Evolutionary conservation across 1,140 invertebrate genomes (phyloP).

Genomic region (Hyles euphorbiae): DNA sequence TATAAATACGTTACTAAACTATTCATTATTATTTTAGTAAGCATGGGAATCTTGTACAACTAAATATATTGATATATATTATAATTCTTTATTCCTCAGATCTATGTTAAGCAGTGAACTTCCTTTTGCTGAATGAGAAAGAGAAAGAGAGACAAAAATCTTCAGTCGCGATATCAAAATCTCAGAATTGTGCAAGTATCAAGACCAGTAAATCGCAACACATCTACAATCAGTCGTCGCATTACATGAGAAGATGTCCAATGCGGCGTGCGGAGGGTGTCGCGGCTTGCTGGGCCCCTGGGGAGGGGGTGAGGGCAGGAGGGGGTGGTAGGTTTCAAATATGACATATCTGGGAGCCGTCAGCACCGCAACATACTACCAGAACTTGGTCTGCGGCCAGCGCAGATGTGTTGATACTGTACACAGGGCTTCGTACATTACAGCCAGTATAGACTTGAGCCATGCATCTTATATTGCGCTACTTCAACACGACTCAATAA

Average conservation of each 20-base stretch:
- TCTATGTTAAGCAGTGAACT: no score
- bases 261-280: slow-evolving; percentile 16
- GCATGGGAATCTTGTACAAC: no score
- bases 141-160: no score
- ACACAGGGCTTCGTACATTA: not conserved
- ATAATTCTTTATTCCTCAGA: no score
- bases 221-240: slow-evolving; percentile 43
- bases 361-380: slow-evolving; percentile 50
- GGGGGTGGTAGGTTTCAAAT: slow-evolving; percentile 35
- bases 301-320: slow-evolving; percentile 13
- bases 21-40: no score
- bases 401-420: slow-evolving; percentile 41
- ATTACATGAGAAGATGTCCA: slow-evolving; percentile 47
- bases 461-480: no score
- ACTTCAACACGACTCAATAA: no score
- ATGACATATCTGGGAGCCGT: slow-evolving; percentile 61
- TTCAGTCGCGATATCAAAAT: no score
- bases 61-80: no score
- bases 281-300: slow-evolving; percentile 9
- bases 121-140: no score
- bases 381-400: slow-evolving; percentile 61
- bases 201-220: slow-evolving; percentile 22
- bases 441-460: no score
- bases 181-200: slow-evolving; percentile 15
- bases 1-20: no score